Base-by-base conservation (phyloP, 2,113 vertebrate species). In the Monarcha castaneiventris region DNA sequence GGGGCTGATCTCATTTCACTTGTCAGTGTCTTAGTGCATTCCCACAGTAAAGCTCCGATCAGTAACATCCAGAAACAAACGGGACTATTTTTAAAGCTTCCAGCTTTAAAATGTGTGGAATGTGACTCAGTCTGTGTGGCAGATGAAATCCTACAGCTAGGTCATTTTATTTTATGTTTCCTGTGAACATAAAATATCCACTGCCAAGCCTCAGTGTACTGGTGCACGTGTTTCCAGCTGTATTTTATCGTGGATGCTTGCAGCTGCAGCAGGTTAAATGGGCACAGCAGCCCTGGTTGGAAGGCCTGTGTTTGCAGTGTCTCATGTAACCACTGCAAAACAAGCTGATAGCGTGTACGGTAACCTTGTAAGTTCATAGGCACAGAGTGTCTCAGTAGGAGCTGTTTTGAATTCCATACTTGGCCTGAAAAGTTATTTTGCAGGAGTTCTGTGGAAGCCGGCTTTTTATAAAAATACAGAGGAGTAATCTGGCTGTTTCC, bases 281-380 rank as follows among this genome's bases (percentile, higher is more conserved):
- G 29, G 55, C 80, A 80, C 76, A 95, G 56, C n/a, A 27, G 82
- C 81, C 91, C 96, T 78, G 20, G 72, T 30, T 93, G 67, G 88
- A 94, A 59, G 87, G 77, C 71, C 93, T 71, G 20, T 95, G 89
- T 96, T 98, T 98, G 93, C 97, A 96, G 98, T 98, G 97, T 96
- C 96, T 98, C 77, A 10, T 97, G 97, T 98, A 98, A 96, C 82
- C 94, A 59, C 75, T 35, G 86, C 90, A 96, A 94, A 97, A 96
- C 94, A 98, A 96, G 95, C 95, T 68, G 93, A 97, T 97, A 97
- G 93, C 27, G 9, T 91, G 88, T 44, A 75, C 9, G 4, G 94
- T 87, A 94, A 95, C 84, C 92, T 96, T 95, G 73, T 79, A 93
- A 96, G 97, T 97, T 96, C 93, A 81, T 71, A 86, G 94, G 91